phyloP scores from a whole-genome alignment of 2,888 invertebrate species.

The Oscheius onirici region DNA sequence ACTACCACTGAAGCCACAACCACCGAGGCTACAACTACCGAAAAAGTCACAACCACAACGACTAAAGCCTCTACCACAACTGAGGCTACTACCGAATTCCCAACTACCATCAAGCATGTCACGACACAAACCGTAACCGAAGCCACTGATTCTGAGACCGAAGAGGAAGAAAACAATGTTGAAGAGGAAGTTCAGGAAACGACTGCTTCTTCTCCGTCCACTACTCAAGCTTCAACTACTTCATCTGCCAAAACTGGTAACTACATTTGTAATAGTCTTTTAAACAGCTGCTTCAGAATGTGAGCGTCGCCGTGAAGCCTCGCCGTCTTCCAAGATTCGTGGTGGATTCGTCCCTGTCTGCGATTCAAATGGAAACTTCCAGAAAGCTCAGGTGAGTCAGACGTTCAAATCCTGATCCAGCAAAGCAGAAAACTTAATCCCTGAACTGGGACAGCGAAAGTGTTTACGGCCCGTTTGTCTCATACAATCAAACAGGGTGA shows the following conservation, averaged over 20 bases:
- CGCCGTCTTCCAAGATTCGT: conserved; percentile 63
- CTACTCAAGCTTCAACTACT: conserved; percentile 36
- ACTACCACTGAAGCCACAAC: conserved; percentile 26
- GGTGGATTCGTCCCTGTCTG: conserved; percentile 74
- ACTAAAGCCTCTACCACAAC: background rate
- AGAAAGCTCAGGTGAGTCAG: conserved; percentile 59
- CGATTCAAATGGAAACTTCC: conserved; percentile 71
- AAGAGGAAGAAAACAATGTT: conserved; percentile 12
- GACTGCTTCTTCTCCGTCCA: conserved; percentile 32
- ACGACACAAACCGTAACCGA: conserved; percentile 9
- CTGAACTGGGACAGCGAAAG: conserved; percentile 32
- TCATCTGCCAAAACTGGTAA: conserved; percentile 23
- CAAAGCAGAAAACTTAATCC: conserved; percentile 16
- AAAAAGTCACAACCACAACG: conserved; percentile 17
- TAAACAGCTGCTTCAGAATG: conserved; percentile 50
- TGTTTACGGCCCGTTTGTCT: conserved; percentile 20
- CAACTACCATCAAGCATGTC: conserved; percentile 4
- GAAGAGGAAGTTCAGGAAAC: conserved; percentile 24
- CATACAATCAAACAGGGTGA: conserved; percentile 19
- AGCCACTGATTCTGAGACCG: conserved; percentile 5
- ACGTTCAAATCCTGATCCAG: background rate
- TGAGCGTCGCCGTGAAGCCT: conserved; percentile 59
- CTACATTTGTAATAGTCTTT: background rate
- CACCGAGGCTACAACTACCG: conserved; percentile 29
- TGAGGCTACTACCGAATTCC: background rate